phyloP scores from a whole-genome alignment of 2,113 vertebrate species.

The Ceyx margarethae region DNA sequence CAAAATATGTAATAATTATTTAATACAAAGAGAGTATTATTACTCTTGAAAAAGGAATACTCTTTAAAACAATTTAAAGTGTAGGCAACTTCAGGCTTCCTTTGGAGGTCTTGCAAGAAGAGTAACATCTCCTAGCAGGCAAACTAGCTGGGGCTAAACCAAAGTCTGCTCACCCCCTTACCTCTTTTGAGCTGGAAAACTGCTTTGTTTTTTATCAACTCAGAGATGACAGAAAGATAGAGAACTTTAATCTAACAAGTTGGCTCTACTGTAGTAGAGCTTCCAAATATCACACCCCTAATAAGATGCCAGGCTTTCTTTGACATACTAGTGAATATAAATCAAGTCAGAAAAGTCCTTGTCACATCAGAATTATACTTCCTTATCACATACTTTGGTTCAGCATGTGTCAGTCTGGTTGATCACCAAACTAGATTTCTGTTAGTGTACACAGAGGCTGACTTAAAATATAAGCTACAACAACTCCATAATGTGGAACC shows the following conservation, averaged over 20 bases:
- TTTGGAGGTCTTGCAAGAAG: neutral
- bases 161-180: neutral
- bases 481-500: neutral
- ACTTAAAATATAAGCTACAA: neutral
- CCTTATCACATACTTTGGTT: neutral
- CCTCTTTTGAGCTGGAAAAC: neutral
- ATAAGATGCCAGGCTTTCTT: neutral
- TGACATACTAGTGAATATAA: neutral
- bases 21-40: neutral
- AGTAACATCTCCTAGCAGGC: neutral
- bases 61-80: neutral
- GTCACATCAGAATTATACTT: neutral
- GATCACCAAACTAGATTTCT: neutral
- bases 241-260: neutral
- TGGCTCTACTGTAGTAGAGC: rapidly evolving
- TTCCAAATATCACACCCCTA: neutral
- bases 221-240: neutral
- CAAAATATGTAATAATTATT: neutral
- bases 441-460: rapidly evolving
- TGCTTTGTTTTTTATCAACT: neutral
- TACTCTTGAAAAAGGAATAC: neutral
- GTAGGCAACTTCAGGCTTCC: neutral
- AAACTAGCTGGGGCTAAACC: neutral
- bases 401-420: neutral
- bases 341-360: neutral